phyloP scores from a whole-genome alignment of 64 coral and sea anemone species.

The Acropora tenuis region DNA sequence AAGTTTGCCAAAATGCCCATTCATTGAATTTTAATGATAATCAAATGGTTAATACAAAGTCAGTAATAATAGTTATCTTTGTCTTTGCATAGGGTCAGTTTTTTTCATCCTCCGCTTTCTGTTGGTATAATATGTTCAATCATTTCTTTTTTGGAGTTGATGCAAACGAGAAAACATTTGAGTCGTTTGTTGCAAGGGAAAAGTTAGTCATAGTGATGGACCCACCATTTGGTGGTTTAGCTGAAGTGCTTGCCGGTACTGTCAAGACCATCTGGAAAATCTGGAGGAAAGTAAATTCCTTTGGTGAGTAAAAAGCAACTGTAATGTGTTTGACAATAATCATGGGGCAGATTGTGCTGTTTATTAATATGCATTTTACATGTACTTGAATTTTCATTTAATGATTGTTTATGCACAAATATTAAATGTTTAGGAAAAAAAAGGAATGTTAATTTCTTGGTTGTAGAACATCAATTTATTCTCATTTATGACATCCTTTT shows the following conservation, averaged over 20 bases:
- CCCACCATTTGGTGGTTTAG: conserved; percentile 97
- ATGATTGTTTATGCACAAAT: too few relatives aligned
- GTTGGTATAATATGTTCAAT: conserved; percentile 95
- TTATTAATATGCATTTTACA: too few relatives aligned
- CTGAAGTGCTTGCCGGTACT: conserved; percentile 78
- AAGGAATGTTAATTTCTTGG: too few relatives aligned
- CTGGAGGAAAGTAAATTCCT: conserved; percentile 32
- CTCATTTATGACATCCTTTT: too few relatives aligned
- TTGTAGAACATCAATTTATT: too few relatives aligned
- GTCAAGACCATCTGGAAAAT: conserved; percentile 77
- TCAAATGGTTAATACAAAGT: too few relatives aligned
- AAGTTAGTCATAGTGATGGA: conserved; percentile 79
- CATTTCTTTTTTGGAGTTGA: conserved; percentile 87
- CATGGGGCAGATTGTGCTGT: too few relatives aligned
- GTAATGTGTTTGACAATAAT: not conserved
- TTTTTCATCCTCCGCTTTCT: conserved; percentile 64
- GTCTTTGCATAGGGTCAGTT: conserved; percentile 69
- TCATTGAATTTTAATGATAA: too few relatives aligned
- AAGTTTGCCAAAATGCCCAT: too few relatives aligned
- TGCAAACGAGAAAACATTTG: conserved; percentile 34
- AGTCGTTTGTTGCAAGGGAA: conserved; percentile 59
- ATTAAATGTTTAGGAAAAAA: too few relatives aligned
- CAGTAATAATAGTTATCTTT: not conserved
- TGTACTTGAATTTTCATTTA: too few relatives aligned
- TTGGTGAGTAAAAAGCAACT: not conserved